Evolutionary conservation across 1,140 invertebrate species (phyloP), one percentile per base, ranked within the genome.

Genomic region (Idris sp.): DNA sequence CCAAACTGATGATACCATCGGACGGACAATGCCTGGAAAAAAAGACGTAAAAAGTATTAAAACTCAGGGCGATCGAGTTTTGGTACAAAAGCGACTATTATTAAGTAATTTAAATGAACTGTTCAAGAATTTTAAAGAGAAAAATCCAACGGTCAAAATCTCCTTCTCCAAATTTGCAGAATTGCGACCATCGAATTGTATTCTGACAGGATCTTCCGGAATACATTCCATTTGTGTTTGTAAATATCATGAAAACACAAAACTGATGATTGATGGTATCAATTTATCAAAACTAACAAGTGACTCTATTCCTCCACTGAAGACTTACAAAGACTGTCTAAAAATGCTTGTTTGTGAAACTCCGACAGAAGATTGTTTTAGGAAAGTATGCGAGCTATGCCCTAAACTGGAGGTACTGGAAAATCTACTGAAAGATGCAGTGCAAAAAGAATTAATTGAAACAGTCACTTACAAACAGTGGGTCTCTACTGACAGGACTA

Each of bases 21-120:
- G 38, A 44, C 48, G 61, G 0, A 46, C 31, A 11, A 59, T 59
- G 31, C 41, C 30, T 1, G 40, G 30, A 10, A 26, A 11, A 11
- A 61, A 61, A 28, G 22, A 61, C 9, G 22, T 26, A 13, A 38
- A 61, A 61, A 48, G 19, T 48, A n/a, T 48, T 0, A 61, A 61
- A 54, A 36, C n/a, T 5, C 1, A 6, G 8, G 62, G 22, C 6
- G 40, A 5, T 11, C 38, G 25, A 28, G 18, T 54, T 46, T 14
- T 46, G 10, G 38, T 46, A 18, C 71, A 74, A 31, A 74, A 74
- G 43, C 10, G 33, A n/a, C 6, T 22, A 22, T 22, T 4, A 22
- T 22, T 22, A 9, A 38, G 40, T 48, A 72, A 56, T 56, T 28
- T 72, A 9, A 72, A 56, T 15, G 68, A 72, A 38, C 26, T 64